Evolutionary conservation across 2,113 vertebrate species (phyloP).

Genomic region (Forbesichthys agassizii): DNA sequence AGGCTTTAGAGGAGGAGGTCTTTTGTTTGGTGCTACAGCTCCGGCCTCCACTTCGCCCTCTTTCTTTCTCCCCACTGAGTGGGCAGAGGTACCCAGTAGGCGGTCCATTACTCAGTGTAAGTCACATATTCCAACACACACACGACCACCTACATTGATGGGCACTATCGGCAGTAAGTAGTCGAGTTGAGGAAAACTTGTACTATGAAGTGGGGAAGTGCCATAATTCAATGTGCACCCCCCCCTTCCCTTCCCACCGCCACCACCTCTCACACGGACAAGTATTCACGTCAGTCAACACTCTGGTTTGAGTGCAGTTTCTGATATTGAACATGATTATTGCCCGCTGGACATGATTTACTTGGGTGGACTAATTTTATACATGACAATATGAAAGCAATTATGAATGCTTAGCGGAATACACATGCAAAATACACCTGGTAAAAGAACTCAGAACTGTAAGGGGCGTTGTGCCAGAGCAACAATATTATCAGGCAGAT

Average conservation of each 20-base stretch:
- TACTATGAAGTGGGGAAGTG: too few species aligned
- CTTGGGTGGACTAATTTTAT: too few species aligned
- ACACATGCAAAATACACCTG: conserved; percentile 11
- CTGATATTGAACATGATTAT: too few species aligned
- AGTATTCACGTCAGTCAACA: too few species aligned
- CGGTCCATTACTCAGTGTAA: conserved; percentile 53
- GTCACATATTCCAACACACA: conserved; percentile 2
- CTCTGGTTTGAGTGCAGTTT: too few species aligned
- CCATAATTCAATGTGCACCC: too few species aligned
- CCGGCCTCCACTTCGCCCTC: conserved; percentile 19
- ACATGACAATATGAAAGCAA: background rate
- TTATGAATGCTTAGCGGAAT: conserved; percentile 18
- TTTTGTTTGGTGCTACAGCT: conserved; percentile 47
- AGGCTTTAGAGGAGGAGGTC: conserved; percentile 41
- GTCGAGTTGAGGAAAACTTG: too few species aligned
- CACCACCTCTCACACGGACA: too few species aligned
- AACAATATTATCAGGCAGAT: conserved; percentile 14
- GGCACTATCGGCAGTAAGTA: too few species aligned
- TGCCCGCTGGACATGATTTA: too few species aligned
- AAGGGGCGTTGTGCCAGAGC: conserved; percentile 1
- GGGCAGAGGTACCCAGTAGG: conserved; percentile 53
- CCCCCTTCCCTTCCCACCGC: too few species aligned
- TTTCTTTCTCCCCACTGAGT: conserved; percentile 36
- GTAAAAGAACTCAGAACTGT: background rate
- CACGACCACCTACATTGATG: conserved; percentile 30